phyloP scores from a whole-genome alignment of 2,113 vertebrate species.

The Asarcornis scutulata region DNA sequence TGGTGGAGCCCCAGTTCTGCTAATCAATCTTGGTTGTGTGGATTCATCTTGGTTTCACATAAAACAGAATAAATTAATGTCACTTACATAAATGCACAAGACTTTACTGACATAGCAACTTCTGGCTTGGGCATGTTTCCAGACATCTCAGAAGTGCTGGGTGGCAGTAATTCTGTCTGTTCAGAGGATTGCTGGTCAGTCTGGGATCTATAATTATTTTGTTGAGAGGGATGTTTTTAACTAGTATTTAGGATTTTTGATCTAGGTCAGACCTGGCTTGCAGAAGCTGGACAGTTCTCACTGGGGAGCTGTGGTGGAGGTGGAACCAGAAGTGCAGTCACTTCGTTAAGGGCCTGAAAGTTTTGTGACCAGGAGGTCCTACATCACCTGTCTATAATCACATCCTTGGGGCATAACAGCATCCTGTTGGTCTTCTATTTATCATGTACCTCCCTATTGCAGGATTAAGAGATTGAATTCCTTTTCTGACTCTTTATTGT shows the following conservation, averaged over 20 bases:
- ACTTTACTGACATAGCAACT: neutral
- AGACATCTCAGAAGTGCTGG: neutral
- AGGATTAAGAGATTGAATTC: conserved; percentile 38
- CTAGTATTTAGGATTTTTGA: too few relatives aligned
- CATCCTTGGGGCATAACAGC: neutral
- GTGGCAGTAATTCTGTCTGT: neutral
- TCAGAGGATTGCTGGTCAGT: neutral
- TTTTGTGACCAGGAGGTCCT: neutral
- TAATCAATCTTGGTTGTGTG: neutral
- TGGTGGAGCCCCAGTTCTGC: neutral
- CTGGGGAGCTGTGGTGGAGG: neutral
- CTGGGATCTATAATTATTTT: neutral
- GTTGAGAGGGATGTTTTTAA: neutral
- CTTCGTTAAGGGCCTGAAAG: neutral
- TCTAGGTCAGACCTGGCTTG: neutral
- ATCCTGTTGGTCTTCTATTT: conserved; percentile 39
- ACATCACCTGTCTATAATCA: neutral
- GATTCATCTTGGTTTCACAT: neutral
- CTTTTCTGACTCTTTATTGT: conserved; percentile 37
- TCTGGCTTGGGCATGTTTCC: neutral
- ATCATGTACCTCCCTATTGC: neutral
- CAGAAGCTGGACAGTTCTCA: neutral
- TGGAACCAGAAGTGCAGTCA: neutral
- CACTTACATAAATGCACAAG: rapidly evolving
- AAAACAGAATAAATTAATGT: neutral